These are phyloP conservation scores for Hylomyscus alleni DNA, from an alignment of 2,797 vertebrate species.

Conservation along the genomic window DNA sequence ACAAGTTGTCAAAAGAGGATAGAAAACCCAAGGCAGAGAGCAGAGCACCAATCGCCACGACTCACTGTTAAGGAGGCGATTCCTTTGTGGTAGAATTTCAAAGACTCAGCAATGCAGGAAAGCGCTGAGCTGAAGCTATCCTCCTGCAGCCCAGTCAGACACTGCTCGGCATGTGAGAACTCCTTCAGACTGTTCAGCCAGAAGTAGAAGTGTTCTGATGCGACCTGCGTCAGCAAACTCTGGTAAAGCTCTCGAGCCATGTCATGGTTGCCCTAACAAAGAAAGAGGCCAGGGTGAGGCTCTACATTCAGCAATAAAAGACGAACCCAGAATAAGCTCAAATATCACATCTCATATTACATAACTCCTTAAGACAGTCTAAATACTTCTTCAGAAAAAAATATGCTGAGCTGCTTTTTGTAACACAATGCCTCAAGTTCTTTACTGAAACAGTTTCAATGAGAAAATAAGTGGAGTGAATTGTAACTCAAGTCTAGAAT, in stretches of 20 bases:
- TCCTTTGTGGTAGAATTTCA: constrained; percentile 98
- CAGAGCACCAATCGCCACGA: no score
- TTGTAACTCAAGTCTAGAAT: neutral
- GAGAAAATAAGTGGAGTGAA: constrained; percentile 45
- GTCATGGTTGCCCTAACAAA: constrained; percentile 95
- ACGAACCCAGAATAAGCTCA: constrained; percentile 28
- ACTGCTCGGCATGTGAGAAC: constrained; percentile 98
- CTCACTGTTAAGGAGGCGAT: constrained; percentile 98
- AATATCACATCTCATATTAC: constrained; percentile 2
- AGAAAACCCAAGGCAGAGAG: constrained; percentile 6
- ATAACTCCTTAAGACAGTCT: constrained; percentile 56
- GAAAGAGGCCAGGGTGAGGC: constrained; percentile 41
- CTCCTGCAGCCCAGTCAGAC: constrained; percentile 94
- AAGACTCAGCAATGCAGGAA: constrained; percentile 95
- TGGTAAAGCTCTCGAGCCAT: constrained; percentile 98
- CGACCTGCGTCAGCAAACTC: constrained; percentile 97
- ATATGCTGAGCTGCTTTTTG: constrained; percentile 62
- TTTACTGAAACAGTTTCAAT: constrained; percentile 45
- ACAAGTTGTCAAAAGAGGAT: constrained; percentile 24
- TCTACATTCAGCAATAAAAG: constrained; percentile 32
- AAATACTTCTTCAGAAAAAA: constrained; percentile 60
- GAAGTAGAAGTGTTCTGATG: constrained; percentile 99
- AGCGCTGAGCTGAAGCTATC: constrained; percentile 95
- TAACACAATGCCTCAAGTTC: constrained; percentile 31
- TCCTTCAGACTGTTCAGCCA: constrained; percentile 99